These are phyloP conservation scores for Andrena bicolor DNA, from an alignment of 2,888 invertebrate species.

Conservation along the genomic window DNA sequence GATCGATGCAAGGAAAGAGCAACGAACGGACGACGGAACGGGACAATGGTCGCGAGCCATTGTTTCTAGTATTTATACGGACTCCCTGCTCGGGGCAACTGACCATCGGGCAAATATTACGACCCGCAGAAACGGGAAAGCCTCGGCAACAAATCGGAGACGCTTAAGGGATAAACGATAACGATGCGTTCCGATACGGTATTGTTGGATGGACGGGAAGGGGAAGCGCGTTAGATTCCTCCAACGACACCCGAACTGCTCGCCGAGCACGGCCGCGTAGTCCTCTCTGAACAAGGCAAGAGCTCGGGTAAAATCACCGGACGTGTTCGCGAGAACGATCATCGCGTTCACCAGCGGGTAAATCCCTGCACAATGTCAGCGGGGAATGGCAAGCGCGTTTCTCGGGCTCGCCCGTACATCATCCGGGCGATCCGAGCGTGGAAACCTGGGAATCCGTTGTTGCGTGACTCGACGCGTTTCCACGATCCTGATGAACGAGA, in stretches of 20 bases:
- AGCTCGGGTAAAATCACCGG: background rate
- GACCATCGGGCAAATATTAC: constrained; percentile 23
- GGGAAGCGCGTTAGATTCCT: no score
- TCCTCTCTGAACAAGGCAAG: background rate
- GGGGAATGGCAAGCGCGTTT: constrained; percentile 4
- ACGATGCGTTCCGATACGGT: background rate
- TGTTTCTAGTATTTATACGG: constrained; percentile 34
- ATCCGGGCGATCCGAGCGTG: constrained; percentile 43
- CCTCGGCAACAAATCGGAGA: constrained; percentile 5
- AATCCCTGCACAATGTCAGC: background rate
- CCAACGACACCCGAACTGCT: no score
- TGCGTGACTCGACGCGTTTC: constrained; percentile 26
- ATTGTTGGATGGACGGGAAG: no score
- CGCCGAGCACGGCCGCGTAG: no score
- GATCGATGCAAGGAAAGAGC: constrained; percentile 31
- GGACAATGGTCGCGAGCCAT: constrained; percentile 38
- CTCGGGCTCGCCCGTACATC: constrained; percentile 37
- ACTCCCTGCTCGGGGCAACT: constrained; percentile 18
- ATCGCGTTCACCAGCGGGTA: background rate
- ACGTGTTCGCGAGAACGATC: background rate
- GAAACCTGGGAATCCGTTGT: constrained; percentile 27
- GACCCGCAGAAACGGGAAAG: constrained; percentile 2
- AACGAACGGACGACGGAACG: constrained; percentile 5
- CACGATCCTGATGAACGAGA: constrained; percentile 16
- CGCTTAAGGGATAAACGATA: constrained; percentile 14